A percentile compares a stretch with the other conserved stretches of the same genome.
Evolutionary conservation across 2,797 vertebrate species (phyloP).

Genomic region (Podarcis siculus): DNA sequence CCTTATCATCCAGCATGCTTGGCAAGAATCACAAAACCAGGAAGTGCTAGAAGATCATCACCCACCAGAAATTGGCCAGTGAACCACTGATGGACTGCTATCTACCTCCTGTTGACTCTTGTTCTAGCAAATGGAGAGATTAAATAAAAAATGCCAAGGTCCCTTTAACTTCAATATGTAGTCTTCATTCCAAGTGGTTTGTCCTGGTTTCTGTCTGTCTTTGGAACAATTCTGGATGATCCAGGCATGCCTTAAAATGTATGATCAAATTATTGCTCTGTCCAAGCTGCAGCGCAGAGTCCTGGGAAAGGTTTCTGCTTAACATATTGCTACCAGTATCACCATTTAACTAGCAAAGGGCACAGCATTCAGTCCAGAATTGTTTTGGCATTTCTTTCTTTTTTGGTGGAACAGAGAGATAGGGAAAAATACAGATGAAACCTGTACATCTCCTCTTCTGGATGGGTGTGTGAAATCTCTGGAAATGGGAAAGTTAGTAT

Average conservation of each 20-base stretch:
- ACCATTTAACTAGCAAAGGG: neutral
- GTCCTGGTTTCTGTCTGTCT: neutral
- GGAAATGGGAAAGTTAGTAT: neutral
- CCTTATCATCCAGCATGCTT: neutral
- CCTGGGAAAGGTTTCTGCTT: neutral
- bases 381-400: neutral
- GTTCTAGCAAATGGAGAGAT: neutral
- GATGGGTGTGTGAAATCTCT: too few relatives aligned
- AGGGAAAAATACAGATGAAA: too few relatives aligned
- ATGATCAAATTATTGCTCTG: neutral
- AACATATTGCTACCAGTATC: neutral
- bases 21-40: neutral
- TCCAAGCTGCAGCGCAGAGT: neutral
- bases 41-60: neutral
- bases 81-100: neutral
- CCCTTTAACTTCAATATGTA: neutral
- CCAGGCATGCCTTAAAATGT: too few relatives aligned
- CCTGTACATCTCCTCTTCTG: too few relatives aligned
- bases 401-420: too few relatives aligned
- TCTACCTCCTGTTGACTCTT: neutral
- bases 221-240: neutral
- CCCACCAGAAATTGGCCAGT: neutral
- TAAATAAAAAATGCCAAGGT: neutral
- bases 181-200: neutral
- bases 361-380: neutral